Evolutionary conservation across 2,888 invertebrate genomes (phyloP), one percentile per base, ranked within the genome.

Genomic region (Drosophila pegasa): DNA sequence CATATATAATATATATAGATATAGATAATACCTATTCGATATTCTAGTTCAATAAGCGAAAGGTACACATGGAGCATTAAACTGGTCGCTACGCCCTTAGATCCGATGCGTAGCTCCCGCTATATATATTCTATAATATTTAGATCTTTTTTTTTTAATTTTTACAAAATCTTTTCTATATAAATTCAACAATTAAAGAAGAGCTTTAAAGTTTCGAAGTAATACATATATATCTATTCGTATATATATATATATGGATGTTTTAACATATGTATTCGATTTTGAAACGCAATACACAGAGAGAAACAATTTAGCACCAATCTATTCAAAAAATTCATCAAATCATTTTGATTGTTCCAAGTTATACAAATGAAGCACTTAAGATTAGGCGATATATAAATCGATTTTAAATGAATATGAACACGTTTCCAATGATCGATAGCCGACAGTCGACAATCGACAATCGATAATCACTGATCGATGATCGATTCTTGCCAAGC

Each of bases 321-420:
- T 90, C 84, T 84, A 89, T 90, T 90, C 90, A 89, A 86, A 45
- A 87, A 86, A 90, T 87, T 89, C 82, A 90, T 87, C 80, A 89
- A 86, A 89, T 86, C 29, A 80, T 88, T 88, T 87, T 89, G 87
- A 89, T 88, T 89, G 90, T 89, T 88, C 88, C 80, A 83, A 87
- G 90, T 87, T 87, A 75, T 87, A 80, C 85, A 89, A 89, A 84
- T 70, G 68, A 85, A 88, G 79, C 82, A 88, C 87, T 85, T 85
- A 87, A 87, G 71, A 55, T 78, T 85, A 71, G 62, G 48, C 62
- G 72, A 75, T 71, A 57, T 77, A 72, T 63, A 61, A 69, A 69
- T 48, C 40, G 68, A 63, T 84, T 27, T 10, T 14, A 20, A 48
- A 48, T 20, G 55, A 76, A 69, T 87, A 79, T 85, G 82, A 87